Evolutionary conservation across 2,113 vertebrate species (phyloP).

Genomic region (Lepisosteus oculatus): DNA sequence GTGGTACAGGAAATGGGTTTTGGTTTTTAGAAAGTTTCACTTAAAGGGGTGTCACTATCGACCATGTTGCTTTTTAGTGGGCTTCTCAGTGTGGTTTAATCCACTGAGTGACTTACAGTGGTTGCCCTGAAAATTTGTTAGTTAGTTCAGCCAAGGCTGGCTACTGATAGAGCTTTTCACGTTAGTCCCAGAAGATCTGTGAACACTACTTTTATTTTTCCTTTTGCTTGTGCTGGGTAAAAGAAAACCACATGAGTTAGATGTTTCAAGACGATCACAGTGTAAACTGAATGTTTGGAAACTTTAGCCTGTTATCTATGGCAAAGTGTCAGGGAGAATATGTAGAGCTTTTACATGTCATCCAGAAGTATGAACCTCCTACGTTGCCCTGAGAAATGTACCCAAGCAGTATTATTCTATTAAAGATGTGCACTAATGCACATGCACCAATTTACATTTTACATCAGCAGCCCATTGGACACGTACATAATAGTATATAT

Average conservation of each 20-base stretch:
- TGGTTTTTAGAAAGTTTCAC: slow-evolving; percentile 60
- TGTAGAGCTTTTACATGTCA: neutral
- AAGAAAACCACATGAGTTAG: slow-evolving; percentile 3
- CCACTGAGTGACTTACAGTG: slow-evolving; percentile 52
- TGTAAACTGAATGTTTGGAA: slow-evolving; percentile 27
- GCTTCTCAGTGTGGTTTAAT: slow-evolving; percentile 42
- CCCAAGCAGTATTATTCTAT: too few relatives aligned
- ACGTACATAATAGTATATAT: too few relatives aligned
- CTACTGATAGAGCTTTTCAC: slow-evolving; percentile 26
- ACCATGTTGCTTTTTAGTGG: slow-evolving; percentile 55
- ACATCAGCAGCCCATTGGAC: too few relatives aligned
- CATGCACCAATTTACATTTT: too few relatives aligned
- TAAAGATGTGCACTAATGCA: too few relatives aligned
- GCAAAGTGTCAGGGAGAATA: neutral
- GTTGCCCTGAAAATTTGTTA: slow-evolving; percentile 55
- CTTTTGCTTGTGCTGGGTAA: neutral
- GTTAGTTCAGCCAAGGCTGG: slow-evolving; percentile 46
- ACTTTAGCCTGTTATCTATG: slow-evolving; percentile 8
- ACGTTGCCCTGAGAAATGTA: neutral
- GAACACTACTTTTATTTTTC: too few relatives aligned
- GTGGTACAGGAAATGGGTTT: slow-evolving; percentile 67
- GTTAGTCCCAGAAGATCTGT: neutral
- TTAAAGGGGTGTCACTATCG: slow-evolving; percentile 65
- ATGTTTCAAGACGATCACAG: slow-evolving; percentile 10
- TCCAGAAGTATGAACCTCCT: neutral